Evolutionary conservation across 2,797 vertebrate genomes (phyloP).

Genomic region (Acipenser transmontanus): DNA sequence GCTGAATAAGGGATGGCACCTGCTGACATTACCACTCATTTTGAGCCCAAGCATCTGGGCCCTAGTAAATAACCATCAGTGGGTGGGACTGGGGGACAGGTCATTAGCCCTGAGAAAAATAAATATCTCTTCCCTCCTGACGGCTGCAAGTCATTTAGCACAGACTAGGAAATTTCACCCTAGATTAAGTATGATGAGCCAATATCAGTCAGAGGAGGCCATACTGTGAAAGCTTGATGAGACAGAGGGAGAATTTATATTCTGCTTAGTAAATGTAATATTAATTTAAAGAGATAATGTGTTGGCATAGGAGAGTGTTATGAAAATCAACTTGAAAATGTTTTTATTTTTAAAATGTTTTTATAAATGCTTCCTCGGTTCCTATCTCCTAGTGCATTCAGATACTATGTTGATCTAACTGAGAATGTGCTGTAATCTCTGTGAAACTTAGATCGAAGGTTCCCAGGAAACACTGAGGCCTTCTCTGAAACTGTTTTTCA

Average conservation of each 20-base stretch:
- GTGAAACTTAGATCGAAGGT: no score
- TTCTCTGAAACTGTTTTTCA: no score
- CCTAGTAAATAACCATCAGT: constrained; percentile 99
- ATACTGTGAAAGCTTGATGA: constrained; percentile 79
- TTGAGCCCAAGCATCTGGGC: constrained; percentile 99
- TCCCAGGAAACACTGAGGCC: no score
- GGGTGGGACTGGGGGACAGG: constrained; percentile 97
- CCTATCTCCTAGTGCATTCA: constrained; percentile 13
- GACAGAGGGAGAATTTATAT: constrained; percentile 82
- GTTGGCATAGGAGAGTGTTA: constrained; percentile 34
- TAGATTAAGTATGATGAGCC: constrained; percentile 99
- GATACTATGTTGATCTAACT: neutral
- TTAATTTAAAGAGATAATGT: constrained; percentile 73
- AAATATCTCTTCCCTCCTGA: constrained; percentile 96
- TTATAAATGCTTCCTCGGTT: neutral
- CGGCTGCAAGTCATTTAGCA: constrained; percentile 99
- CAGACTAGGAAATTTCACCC: constrained; percentile 97
- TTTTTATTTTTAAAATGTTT: neutral
- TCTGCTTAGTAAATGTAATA: constrained; percentile 76
- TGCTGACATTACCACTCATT: constrained; percentile 99
- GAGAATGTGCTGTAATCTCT: no score
- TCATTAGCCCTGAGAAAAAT: constrained; percentile 99
- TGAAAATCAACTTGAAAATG: constrained; percentile 1
- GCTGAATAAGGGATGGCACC: constrained; percentile 88
- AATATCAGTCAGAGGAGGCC: constrained; percentile 91